Evolutionary conservation across 2,797 vertebrate species (phyloP).

Genomic region (Knipowitschia caucasica): DNA sequence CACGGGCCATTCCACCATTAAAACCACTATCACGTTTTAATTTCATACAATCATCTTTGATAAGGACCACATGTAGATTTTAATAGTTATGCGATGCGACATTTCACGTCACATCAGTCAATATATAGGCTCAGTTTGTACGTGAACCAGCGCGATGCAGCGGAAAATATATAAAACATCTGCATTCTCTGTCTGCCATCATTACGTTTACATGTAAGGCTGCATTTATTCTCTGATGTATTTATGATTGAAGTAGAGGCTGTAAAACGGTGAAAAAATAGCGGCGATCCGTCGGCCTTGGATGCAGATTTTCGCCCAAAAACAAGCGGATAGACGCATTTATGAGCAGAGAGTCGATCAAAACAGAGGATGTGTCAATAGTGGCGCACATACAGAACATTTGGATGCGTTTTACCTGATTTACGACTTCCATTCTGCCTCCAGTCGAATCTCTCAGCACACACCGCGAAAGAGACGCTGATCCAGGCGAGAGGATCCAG

Average conservation of each 20-base stretch:
- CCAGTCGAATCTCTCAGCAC: constrained; percentile 24
- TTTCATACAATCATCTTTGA: not conserved
- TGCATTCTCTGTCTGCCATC: not conserved
- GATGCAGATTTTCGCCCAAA: not conserved
- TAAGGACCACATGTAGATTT: not conserved
- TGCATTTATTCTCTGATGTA: not conserved
- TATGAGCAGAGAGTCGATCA: no score
- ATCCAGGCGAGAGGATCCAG: constrained; percentile 10
- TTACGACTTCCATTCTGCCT: constrained; percentile 65
- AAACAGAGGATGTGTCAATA: rapidly evolving
- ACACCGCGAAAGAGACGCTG: constrained; percentile 4
- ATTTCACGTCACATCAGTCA: not conserved
- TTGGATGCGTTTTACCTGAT: constrained; percentile 47
- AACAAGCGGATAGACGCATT: not conserved
- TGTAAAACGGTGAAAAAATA: not conserved
- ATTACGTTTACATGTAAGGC: not conserved
- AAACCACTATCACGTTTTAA: not conserved
- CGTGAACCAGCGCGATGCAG: not conserved
- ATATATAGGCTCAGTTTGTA: not conserved
- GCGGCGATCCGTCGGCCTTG: not conserved
- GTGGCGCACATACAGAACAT: not conserved
- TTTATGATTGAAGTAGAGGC: not conserved
- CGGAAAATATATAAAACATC: not conserved
- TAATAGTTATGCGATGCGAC: not conserved
- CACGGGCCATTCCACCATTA: not conserved